A percentile compares a stretch with the other conserved stretches of the same genome.
These are phyloP conservation scores for Champsocephalus gunnari DNA, from an alignment of 2,797 vertebrate genomes.

Conservation along the genomic window DNA sequence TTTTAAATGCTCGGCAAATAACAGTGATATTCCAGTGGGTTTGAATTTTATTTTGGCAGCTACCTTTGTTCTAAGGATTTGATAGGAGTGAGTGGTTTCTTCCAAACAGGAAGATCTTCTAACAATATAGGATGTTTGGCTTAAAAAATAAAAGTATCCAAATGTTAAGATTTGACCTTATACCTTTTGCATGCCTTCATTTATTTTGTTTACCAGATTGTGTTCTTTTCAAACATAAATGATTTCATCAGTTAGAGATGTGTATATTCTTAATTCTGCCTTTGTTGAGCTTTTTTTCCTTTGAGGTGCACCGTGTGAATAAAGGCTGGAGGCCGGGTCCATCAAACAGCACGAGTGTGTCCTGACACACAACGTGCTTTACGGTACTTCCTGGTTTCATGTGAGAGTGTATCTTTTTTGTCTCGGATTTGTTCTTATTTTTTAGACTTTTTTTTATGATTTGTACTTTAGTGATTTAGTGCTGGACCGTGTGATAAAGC, in stretches of 20 bases:
- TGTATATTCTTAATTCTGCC: conserved; percentile 62
- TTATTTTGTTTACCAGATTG: conserved; percentile 72
- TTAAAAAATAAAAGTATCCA: conserved; percentile 51
- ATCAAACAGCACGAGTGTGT: conserved; percentile 18
- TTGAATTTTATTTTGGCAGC: conserved; percentile 84
- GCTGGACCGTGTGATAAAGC: conserved; percentile 55
- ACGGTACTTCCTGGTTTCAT: conserved; percentile 42
- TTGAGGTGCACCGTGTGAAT: conserved; percentile 78
- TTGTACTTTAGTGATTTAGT: conserved; percentile 36
- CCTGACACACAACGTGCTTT: conserved; percentile 20
- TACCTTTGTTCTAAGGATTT: conserved; percentile 74
- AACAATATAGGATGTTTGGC: conserved; percentile 53
- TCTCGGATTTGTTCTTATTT: conserved; percentile 47
- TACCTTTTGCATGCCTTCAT: conserved; percentile 82
- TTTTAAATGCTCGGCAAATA: conserved; percentile 80
- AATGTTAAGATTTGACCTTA: conserved; percentile 63
- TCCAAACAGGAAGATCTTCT: conserved; percentile 57
- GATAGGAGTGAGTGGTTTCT: conserved; percentile 59
- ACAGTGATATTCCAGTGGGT: conserved; percentile 76
- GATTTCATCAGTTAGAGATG: conserved; percentile 67
- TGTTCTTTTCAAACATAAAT: conserved; percentile 57
- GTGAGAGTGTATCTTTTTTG: conserved; percentile 46
- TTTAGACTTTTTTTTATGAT: conserved; percentile 36
- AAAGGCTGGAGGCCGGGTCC: conserved; percentile 27
- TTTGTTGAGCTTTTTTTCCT: conserved; percentile 47